Evolutionary conservation across 2,113 vertebrate species (phyloP), one percentile per base, ranked within the genome.

Genomic region (Eptatretus burgeri): DNA sequence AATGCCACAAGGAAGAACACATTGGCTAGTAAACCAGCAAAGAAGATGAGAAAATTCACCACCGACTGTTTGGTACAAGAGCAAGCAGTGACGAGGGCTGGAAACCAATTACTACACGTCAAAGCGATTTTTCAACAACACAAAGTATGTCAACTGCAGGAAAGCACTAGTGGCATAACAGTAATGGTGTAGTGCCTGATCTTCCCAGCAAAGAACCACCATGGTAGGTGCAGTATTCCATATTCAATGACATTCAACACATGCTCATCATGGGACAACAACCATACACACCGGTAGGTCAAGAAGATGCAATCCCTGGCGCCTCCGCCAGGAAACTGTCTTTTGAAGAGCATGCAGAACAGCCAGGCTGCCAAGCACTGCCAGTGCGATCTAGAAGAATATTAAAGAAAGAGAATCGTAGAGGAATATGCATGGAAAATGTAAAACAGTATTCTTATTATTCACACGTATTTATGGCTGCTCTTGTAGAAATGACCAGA

Each of bases 301-400:
- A 27, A 70, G 63, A n/a, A 67, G 68, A 63, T 71, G 70, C 52
- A 70, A 69, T 2, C 70, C 68, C 2, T 67, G 68, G 62, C 72
- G 64, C 49, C 67, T 70, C n/a, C 68, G 53, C 72, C 72, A 73
- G 20, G 67, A 71, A 64, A 66, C 71, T 8, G 68, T 70, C 64
- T 71, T 66, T 52, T 72, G 18, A 60, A 72, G 65, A 16, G 72
- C 68, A 9, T 63, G 53, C 18, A 73, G 63, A 13, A 67, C 20
- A 1, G 69, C 68, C 5, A 72, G 51, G 10, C 66, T 67, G 3
- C 70, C 70, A 11, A 73, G 66, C 12, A 68, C 67, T 2, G 66
- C 72, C 27, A 73, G 53, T 1, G 71, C 66, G 16, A 72, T 71
- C 72, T 73, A 41, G 27, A 41, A 41, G 27, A 41, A 41, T 41